Evolutionary conservation across 2,113 vertebrate genomes (phyloP), one percentile per base, ranked within the genome.

Genomic region (Salvelinus sp.): DNA sequence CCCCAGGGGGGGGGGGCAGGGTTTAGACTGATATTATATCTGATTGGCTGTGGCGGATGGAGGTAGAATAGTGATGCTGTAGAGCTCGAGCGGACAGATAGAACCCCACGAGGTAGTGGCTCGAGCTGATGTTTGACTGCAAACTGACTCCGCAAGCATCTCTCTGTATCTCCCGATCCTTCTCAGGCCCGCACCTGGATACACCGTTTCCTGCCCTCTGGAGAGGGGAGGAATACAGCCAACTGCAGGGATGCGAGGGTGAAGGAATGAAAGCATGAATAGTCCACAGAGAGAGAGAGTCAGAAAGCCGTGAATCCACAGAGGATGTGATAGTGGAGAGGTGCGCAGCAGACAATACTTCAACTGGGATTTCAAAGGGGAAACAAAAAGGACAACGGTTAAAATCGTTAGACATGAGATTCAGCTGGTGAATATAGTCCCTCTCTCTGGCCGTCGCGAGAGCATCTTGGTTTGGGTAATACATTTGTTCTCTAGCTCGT

Each of bases 401-500:
- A 44, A 18, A 28, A 30, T 3, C 23, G 13, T 16, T 18, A 28
- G 64, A 66, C 64, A 66, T 66, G 25, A 18, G 18, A 33, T 33
- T 33, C 20, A 0, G 14, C 50, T 16, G 50, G 16, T 54, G 50
- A 54, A 14, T 54, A 16, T 16, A 54, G 50, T 18, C 13, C 50
- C 50, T 18, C 16, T 54, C 50, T 54, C 16, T 16, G 50, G 4
- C 14, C 50, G 14, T 54, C 14, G 50, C 12, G 50, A 18, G 50
- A 54, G 50, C 50, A 54, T 14, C 50, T 54, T 54, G 50, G 16
- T 54, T 54, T 54, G 16, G 16, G 48, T 16, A 54, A 50, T 23
- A 74, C 7, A 73, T 33, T 69, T 47, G 48, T 69, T 76, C 72
- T 82, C 87, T 92, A 91, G 80, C 88, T 89, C 85, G 88, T 88